Conservation (phyloP, 2,113 vertebrate species). For the Patagioenas fasciata region DNA sequence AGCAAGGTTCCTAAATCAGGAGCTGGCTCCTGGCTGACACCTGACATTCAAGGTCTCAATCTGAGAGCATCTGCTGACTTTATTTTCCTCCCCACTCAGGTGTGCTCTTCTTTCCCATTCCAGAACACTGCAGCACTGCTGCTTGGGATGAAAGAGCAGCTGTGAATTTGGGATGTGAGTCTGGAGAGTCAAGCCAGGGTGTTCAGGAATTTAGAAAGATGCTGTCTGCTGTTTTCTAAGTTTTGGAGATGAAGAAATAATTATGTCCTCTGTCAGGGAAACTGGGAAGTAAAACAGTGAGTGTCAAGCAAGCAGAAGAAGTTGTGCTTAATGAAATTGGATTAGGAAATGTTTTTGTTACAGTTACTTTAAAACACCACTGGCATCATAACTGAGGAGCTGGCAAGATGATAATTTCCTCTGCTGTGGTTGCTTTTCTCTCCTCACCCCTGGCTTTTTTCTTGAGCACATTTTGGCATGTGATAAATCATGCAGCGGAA, state of each 20-base stretch:
- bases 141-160: accelerated
- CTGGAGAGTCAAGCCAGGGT: background rate
- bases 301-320: background rate
- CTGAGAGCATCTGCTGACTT: background rate
- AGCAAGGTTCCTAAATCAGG: background rate
- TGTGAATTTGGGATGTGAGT: background rate
- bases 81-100: accelerated
- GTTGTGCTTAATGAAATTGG: conserved; percentile 31
- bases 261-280: background rate
- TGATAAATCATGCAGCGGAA: conserved; percentile 43
- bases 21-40: background rate
- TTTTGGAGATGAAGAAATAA: background rate
- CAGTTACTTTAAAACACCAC: background rate
- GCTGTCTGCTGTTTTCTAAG: background rate
- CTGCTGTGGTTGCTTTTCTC: background rate
- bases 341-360: background rate
- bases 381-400: background rate
- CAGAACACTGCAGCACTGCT: accelerated
- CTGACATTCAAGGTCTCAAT: background rate
- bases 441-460: background rate
- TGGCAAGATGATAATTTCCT: background rate
- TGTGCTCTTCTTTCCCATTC: background rate
- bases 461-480: background rate
- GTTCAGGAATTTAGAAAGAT: background rate
- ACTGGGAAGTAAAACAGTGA: background rate